A percentile compares a stretch with the other conserved stretches of the same genome.
These are phyloP conservation scores for Micromesistius poutassou DNA, from an alignment of 2,797 vertebrate species.

Conservation along the genomic window DNA sequence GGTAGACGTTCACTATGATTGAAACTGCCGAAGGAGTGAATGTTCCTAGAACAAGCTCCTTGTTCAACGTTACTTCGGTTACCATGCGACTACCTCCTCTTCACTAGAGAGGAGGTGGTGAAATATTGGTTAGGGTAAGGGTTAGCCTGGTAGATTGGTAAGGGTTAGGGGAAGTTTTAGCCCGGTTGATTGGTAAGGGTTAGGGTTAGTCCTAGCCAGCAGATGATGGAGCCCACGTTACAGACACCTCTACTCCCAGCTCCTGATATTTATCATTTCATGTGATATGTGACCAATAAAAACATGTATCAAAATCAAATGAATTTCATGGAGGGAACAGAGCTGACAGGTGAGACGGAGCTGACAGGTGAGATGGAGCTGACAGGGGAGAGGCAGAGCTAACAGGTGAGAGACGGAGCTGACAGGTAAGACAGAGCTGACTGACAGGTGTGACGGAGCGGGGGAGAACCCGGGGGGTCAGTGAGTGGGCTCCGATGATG, in stretches of 20 bases:
- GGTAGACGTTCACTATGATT: slow-evolving; percentile 50
- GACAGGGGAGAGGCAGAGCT: too few relatives aligned
- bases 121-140: too few relatives aligned
- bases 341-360: too few relatives aligned
- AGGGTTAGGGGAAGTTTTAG: too few relatives aligned
- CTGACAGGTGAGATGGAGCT: too few relatives aligned
- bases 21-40: not conserved
- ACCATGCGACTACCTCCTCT: not conserved
- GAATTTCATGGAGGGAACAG: too few relatives aligned
- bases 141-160: too few relatives aligned
- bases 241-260: not conserved
- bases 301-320: not conserved
- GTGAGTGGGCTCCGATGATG: slow-evolving; percentile 26
- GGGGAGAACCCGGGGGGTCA: slow-evolving; percentile 21
- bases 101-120: not conserved
- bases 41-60: not conserved
- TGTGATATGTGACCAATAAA: not conserved
- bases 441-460: not conserved
- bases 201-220: too few relatives aligned
- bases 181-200: too few relatives aligned
- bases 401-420: too few relatives aligned
- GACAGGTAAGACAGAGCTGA: too few relatives aligned
- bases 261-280: not conserved
- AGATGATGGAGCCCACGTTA: too few relatives aligned
- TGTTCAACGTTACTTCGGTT: not conserved